Evolutionary conservation across 1,140 invertebrate genomes (phyloP).

Genomic region (Hypsibius dujardini): DNA sequence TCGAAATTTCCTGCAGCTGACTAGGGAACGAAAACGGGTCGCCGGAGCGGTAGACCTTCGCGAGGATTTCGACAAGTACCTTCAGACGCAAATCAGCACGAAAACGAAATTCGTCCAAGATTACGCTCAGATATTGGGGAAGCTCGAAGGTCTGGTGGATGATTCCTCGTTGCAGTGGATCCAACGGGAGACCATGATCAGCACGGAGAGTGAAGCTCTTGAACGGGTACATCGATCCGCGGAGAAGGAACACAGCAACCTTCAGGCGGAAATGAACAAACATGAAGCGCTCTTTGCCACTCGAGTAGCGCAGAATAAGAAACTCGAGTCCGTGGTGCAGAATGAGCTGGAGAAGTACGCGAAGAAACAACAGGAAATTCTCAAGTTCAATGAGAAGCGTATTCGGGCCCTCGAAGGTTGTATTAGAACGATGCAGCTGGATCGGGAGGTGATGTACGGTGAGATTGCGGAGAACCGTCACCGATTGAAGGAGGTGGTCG

Average conservation of each 20-base stretch:
- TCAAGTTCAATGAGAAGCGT: slow-evolving; percentile 1
- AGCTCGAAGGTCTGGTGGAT: neutral
- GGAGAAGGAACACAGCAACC: slow-evolving; percentile 2
- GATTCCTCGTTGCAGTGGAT: neutral
- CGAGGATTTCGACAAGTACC: neutral
- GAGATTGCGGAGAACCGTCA: neutral
- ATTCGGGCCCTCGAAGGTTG: neutral
- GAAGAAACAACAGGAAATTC: slow-evolving; percentile 6
- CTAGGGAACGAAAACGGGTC: neutral
- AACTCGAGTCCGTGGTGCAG: neutral
- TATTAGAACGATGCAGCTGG: slow-evolving; percentile 5
- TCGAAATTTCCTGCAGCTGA: neutral
- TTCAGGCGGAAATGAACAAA: neutral
- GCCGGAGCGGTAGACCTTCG: neutral
- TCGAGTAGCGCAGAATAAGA: neutral
- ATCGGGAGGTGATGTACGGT: slow-evolving; percentile 5
- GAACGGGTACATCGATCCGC: neutral
- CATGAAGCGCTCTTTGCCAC: neutral
- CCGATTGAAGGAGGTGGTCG: neutral
- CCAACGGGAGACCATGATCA: neutral
- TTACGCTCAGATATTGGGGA: neutral
- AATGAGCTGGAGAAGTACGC: slow-evolving; percentile 5
- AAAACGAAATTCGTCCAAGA: neutral
- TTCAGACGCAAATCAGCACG: neutral
- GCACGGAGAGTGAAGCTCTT: neutral